Base-by-base conservation (phyloP, 2,888 invertebrate species). In the Catocala sponsa region DNA sequence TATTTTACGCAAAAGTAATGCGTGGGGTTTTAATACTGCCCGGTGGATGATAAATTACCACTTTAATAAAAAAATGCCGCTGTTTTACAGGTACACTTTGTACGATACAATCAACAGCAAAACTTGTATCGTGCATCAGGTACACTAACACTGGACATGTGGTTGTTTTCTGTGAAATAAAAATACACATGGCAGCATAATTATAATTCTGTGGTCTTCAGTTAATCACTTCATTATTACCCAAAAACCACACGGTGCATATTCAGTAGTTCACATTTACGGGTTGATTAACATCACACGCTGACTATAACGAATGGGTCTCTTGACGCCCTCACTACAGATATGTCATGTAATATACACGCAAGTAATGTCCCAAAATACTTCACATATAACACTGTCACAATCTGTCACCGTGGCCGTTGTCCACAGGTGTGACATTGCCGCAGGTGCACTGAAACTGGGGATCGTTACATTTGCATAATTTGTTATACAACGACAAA, bases 381-480 rank as follows among this genome's bases (percentile, higher is more conserved):
- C 43, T 38, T 32, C 38, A 38, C 13, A 55, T 15, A 48, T 38
- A 50, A 32, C 53, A 63, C 32, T 47, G 25, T 57, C 25, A 46
- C 74, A 62, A 58, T 74, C 59, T 58, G 67, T 65, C 68, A 54
- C 55, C 43, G n/a, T 6, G 33, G 63, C 47, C 54, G 58, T 65
- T 65, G 66, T 55, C 61, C 65, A 72, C 74, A 74, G 78, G 74
- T 75, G 78, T 35, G 68, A 68, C 60, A 52, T 12, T 47, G 52
- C 44, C 54, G 59, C 76, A 76, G 76, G 76, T 78, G 78, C 73
- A 57, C 38, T 42, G 7, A 33, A 46, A 52, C 35, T 46, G 47
- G 46, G 73, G 70, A 59, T 47, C 62, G 46, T 55, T 48, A 53
- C 61, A 79, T 77, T 79, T 70, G 66, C 77, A 78, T 76, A 74